phyloP scores from a whole-genome alignment of 2,113 vertebrate genomes.

The Haliaeetus leucogaster region DNA sequence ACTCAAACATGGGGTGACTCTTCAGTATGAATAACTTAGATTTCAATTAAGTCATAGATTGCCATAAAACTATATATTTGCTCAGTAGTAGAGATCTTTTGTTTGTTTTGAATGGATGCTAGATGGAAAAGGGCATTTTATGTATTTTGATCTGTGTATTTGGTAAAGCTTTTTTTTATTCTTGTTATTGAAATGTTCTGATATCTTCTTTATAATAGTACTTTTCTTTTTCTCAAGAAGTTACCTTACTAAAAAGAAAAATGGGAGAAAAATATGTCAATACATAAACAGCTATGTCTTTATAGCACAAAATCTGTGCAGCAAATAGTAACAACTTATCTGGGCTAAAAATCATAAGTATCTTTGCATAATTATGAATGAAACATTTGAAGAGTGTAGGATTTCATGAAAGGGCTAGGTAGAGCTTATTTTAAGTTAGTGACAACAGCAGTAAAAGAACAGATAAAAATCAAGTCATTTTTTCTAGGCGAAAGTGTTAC shows the following conservation, averaged over 20 bases:
- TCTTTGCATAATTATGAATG: neutral
- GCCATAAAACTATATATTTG: neutral
- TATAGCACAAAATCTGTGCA: neutral
- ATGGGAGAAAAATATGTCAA: neutral
- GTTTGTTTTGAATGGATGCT: neutral
- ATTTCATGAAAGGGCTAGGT: neutral
- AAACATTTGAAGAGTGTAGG: neutral
- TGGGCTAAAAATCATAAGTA: neutral
- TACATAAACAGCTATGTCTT: neutral
- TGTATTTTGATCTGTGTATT: neutral
- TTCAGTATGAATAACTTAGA: neutral
- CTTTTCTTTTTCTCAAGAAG: neutral
- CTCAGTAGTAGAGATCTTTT: neutral
- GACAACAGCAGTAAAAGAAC: neutral
- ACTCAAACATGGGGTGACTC: neutral
- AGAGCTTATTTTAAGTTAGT: neutral
- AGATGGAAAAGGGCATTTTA: neutral
- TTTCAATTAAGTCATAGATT: neutral
- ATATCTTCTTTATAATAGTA: neutral
- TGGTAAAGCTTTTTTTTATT: neutral
- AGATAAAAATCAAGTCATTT: neutral
- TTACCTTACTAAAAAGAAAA: neutral
- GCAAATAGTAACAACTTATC: neutral
- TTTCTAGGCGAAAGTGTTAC: neutral
- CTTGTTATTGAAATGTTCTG: neutral